Evolutionary conservation across 1,140 invertebrate species (phyloP).

Genomic region (Leptestheria dahalacensis): DNA sequence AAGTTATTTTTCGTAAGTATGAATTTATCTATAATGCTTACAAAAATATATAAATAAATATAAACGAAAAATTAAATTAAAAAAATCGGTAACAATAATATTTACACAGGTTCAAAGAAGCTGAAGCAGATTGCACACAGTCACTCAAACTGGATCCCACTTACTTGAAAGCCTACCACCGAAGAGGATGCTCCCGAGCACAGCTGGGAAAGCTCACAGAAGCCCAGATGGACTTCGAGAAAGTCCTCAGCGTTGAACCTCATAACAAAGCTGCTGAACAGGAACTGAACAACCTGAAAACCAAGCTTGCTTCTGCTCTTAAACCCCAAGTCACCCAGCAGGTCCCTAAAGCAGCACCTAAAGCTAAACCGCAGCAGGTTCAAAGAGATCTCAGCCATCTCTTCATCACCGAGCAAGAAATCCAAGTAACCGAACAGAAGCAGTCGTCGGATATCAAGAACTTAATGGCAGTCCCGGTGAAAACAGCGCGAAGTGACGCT

Average conservation of each 20-base stretch:
- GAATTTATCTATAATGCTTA: too few relatives aligned
- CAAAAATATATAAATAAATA: too few relatives aligned
- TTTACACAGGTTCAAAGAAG: constrained; percentile 44
- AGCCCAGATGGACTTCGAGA: constrained; percentile 48
- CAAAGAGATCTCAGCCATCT: background rate
- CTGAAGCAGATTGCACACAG: constrained; percentile 56
- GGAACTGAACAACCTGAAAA: background rate
- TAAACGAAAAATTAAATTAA: too few relatives aligned
- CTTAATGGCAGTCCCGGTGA: background rate
- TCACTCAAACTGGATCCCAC: constrained; percentile 51
- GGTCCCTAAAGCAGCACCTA: background rate
- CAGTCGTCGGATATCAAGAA: background rate
- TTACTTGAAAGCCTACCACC: constrained; percentile 64
- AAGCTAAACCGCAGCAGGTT: background rate
- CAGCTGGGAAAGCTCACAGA: constrained; percentile 40
- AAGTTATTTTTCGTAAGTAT: constrained; percentile 2
- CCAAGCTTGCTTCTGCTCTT: too few relatives aligned
- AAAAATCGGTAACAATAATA: too few relatives aligned
- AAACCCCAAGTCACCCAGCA: background rate
- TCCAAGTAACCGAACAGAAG: background rate
- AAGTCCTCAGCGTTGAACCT: constrained; percentile 45
- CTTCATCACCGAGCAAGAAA: background rate
- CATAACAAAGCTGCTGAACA: constrained; percentile 11
- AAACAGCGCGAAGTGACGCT: background rate
- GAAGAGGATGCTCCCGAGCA: constrained; percentile 51